phyloP scores from a whole-genome alignment of 92 coral and sea anemone genomes.

The Siderastrea siderea region DNA sequence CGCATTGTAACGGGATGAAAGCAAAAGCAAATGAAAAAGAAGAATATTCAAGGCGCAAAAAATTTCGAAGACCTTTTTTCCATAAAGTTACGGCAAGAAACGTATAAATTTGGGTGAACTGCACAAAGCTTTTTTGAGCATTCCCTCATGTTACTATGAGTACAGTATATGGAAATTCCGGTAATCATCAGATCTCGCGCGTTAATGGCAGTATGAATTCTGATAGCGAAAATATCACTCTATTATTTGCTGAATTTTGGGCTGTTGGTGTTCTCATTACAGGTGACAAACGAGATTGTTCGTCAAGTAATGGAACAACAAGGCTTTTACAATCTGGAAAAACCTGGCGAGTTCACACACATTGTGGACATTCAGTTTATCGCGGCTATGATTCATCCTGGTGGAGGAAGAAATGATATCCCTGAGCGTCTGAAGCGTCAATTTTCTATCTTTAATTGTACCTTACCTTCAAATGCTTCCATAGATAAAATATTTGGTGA shows the following conservation, averaged over 20 bases:
- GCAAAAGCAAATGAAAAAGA: too few relatives aligned
- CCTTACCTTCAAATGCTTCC: constrained; percentile 89
- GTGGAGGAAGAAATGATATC: constrained; percentile 93
- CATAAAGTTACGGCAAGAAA: too few relatives aligned
- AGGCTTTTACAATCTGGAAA: constrained; percentile 93
- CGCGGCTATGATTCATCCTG: constrained; percentile 96
- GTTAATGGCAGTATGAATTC: too few relatives aligned
- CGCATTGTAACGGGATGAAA: too few relatives aligned
- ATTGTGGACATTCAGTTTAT: constrained; percentile 90
- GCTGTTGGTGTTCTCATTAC: neutral
- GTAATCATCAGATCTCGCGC: too few relatives aligned
- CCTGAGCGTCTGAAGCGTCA: constrained; percentile 92
- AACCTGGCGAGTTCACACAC: constrained; percentile 95
- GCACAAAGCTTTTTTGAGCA: too few relatives aligned
- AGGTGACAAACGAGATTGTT: constrained; percentile 93
- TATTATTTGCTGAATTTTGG: neutral
- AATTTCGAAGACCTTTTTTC: too few relatives aligned
- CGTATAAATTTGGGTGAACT: too few relatives aligned
- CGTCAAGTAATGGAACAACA: constrained; percentile 92
- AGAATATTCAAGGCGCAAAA: too few relatives aligned
- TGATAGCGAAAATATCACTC: too few relatives aligned
- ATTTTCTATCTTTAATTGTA: constrained; percentile 92
- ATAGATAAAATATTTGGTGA: constrained; percentile 93
- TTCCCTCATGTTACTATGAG: too few relatives aligned
- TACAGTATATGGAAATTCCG: too few relatives aligned